These are phyloP conservation scores for Odontamblyopus rebecca DNA, from an alignment of 2,797 vertebrate species.

Conservation along the genomic window DNA sequence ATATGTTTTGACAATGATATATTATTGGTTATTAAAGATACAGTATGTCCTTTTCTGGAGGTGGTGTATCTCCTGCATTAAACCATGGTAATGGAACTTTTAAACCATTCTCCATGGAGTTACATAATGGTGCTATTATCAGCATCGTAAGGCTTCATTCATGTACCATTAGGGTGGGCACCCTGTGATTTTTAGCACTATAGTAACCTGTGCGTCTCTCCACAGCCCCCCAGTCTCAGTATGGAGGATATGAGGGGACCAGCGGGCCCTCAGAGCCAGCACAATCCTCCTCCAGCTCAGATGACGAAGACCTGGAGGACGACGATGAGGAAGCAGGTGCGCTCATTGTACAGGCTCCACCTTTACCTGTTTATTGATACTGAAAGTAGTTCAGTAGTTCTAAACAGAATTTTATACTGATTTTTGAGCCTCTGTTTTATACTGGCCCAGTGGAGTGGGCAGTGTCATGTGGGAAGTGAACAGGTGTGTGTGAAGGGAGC, in stretches of 20 bases:
- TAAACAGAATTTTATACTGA: background rate
- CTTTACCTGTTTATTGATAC: background rate
- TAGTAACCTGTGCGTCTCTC: background rate
- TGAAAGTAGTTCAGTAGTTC: background rate
- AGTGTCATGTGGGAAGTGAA: background rate
- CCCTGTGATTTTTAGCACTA: background rate
- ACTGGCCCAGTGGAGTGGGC: background rate
- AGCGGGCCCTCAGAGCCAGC: slow-evolving; percentile 88
- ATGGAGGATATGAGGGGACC: slow-evolving; percentile 91
- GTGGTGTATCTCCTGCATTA: too few species aligned
- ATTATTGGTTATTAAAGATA: too few species aligned
- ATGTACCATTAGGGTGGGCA: background rate
- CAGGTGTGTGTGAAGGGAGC: slow-evolving; percentile 8
- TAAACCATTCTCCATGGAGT: too few species aligned
- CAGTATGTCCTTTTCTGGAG: too few species aligned
- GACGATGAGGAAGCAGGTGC: slow-evolving; percentile 99
- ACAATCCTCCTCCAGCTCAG: slow-evolving; percentile 96
- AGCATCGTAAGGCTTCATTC: background rate
- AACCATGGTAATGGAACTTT: too few species aligned
- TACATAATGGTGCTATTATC: background rate
- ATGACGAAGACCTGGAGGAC: slow-evolving; percentile 87
- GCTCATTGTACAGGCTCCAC: slow-evolving; percentile 28
- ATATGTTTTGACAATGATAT: too few species aligned
- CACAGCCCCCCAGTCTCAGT: slow-evolving; percentile 95
- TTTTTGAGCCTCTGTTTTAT: background rate